Conservation (phyloP, 2,797 vertebrate species). For the Typhlichthys subterraneus region DNA sequence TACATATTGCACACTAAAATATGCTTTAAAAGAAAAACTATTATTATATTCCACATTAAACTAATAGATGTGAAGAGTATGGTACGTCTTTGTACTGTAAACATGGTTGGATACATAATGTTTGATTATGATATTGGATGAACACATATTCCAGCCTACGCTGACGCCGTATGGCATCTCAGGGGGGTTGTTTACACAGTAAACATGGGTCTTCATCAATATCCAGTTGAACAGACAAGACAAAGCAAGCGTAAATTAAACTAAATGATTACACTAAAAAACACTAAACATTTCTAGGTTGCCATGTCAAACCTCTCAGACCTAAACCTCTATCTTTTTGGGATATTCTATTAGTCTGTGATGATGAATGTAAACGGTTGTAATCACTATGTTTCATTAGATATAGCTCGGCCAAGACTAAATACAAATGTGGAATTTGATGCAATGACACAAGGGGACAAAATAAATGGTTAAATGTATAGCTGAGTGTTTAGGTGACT, state of each 20-base stretch:
- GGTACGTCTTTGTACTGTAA: neutral
- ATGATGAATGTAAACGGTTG: too few relatives aligned
- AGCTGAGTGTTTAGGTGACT: constrained; percentile 12
- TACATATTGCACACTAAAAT: neutral
- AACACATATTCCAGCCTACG: constrained; percentile 9
- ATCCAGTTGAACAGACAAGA: constrained; percentile 14
- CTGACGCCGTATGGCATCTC: constrained; percentile 7
- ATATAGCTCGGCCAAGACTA: neutral
- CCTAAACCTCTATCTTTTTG: too few relatives aligned
- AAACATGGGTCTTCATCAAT: constrained; percentile 40
- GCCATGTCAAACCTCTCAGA: too few relatives aligned
- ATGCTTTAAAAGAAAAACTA: neutral
- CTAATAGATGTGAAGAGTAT: neutral
- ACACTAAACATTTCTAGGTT: too few relatives aligned
- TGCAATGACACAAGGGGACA: neutral
- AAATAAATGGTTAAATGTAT: constrained; percentile 6
- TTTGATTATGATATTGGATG: neutral
- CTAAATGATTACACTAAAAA: too few relatives aligned
- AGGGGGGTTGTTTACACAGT: constrained; percentile 49
- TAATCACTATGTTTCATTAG: neutral
- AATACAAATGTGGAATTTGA: neutral
- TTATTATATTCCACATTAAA: neutral
- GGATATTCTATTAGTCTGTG: too few relatives aligned
- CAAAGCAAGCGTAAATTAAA: neutral
- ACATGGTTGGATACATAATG: neutral